Percentiles rank a stretch among this genome's conserved stretches.
Evolutionary conservation across 2,888 invertebrate species (phyloP).

Genomic region (Mellilla xanthometata): DNA sequence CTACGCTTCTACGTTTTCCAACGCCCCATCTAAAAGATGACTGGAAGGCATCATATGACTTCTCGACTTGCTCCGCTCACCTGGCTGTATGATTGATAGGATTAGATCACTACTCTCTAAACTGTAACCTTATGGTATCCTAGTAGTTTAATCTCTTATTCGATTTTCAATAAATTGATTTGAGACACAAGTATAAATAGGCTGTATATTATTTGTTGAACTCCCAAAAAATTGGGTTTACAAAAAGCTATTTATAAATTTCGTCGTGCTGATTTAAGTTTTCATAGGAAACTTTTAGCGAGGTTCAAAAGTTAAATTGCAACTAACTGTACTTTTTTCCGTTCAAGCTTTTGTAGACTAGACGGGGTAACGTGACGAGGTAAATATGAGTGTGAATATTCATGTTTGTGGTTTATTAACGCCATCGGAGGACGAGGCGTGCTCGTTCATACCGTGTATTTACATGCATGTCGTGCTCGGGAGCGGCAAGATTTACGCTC

Average conservation of each 20-base stretch:
- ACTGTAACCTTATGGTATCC: too few species aligned
- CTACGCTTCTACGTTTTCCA: conserved; percentile 48
- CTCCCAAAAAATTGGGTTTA: too few species aligned
- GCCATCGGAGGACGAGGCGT: conserved; percentile 58
- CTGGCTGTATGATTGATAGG: neutral
- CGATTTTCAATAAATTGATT: too few species aligned
- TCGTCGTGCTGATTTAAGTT: too few species aligned
- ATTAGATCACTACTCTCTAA: too few species aligned
- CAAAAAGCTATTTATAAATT: too few species aligned
- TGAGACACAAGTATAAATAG: too few species aligned
- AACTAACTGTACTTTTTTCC: too few species aligned
- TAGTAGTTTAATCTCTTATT: too few species aligned
- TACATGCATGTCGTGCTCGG: conserved; percentile 67
- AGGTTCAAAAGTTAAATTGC: too few species aligned
- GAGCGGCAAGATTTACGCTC: conserved; percentile 74
- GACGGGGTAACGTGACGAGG: conserved; percentile 35
- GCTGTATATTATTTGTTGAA: too few species aligned
- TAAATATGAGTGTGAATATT: conserved; percentile 64
- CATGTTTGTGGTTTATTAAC: conserved; percentile 59
- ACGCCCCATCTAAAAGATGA: conserved; percentile 2
- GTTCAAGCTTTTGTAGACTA: conserved; percentile 20
- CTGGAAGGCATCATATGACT: neutral
- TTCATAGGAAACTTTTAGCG: too few species aligned
- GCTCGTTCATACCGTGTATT: conserved; percentile 64
- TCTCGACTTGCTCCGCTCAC: neutral